Evolutionary conservation across 2,888 invertebrate genomes (phyloP).

Genomic region (Drosophila ustulata): DNA sequence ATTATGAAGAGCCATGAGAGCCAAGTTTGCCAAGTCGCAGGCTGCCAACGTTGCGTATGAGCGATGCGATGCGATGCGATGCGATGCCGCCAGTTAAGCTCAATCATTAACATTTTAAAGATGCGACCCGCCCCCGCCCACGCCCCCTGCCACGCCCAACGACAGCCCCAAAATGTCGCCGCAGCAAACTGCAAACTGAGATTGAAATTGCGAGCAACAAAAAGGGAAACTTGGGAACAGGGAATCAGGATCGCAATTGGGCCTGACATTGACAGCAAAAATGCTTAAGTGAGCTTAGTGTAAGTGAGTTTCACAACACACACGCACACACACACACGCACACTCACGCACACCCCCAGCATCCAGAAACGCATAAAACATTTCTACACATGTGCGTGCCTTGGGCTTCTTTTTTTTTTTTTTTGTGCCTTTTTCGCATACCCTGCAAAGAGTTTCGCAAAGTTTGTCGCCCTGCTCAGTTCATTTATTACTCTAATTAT

Average conservation of each 20-base stretch:
- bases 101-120: conserved; percentile 58
- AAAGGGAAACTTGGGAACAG: not conserved
- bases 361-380: conserved; percentile 32
- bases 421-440: conserved; percentile 1
- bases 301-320: conserved; percentile 35
- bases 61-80: conserved; percentile 18
- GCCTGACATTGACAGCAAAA: conserved; percentile 63
- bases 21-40: conserved; percentile 41
- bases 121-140: conserved; percentile 15
- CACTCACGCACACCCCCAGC: not conserved
- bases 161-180: conserved; percentile 6
- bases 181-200: conserved; percentile 11
- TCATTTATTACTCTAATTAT: too few relatives aligned
- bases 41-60: conserved; percentile 55
- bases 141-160: not conserved
- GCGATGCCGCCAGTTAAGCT: conserved; percentile 30
- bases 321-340: not conserved
- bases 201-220: conserved; percentile 46
- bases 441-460: not conserved
- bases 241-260: conserved; percentile 17
- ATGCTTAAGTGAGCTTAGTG: conserved; percentile 75
- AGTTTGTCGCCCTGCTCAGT: too few relatives aligned
- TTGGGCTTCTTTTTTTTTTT: conserved; percentile 31
- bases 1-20: conserved; percentile 67
- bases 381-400: conserved; percentile 66